phyloP scores from a whole-genome alignment of 2,113 vertebrate genomes.

The Hipposideros armiger region DNA sequence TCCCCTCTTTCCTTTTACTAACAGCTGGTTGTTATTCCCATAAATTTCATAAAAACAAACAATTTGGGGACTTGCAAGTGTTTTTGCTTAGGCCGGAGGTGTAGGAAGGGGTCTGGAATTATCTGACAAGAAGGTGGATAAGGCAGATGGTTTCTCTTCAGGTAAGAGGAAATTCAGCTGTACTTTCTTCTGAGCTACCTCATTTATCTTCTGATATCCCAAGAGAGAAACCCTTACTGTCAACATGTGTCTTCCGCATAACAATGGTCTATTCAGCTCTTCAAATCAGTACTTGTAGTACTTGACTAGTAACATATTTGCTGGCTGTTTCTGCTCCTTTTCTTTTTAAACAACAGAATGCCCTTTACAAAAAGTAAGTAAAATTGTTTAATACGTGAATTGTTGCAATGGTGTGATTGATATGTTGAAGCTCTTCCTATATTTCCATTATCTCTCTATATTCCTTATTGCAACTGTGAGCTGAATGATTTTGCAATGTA shows the following conservation, averaged over 20 bases:
- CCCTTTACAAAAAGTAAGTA: neutral
- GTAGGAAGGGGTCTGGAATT: neutral
- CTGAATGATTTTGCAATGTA: neutral
- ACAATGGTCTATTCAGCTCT: neutral
- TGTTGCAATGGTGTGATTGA: neutral
- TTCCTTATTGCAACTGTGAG: neutral
- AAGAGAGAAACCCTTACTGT: neutral
- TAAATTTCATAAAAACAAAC: neutral
- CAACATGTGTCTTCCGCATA: neutral
- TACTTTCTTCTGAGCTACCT: neutral
- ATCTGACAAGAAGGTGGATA: neutral
- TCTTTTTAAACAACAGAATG: conserved; percentile 47
- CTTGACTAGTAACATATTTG: neutral
- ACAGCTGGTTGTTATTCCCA: neutral
- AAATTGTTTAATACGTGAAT: neutral
- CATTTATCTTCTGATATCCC: neutral
- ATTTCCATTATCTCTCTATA: neutral
- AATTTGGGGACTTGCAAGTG: neutral
- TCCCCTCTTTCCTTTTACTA: neutral
- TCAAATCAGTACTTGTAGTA: neutral
- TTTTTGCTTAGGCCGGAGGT: neutral
- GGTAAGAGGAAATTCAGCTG: conserved; percentile 3
- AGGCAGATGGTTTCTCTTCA: neutral
- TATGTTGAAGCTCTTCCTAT: neutral
- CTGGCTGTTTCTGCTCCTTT: neutral